phyloP scores from a whole-genome alignment of 2,888 invertebrate species.

The Dromius quadrimaculatus region DNA sequence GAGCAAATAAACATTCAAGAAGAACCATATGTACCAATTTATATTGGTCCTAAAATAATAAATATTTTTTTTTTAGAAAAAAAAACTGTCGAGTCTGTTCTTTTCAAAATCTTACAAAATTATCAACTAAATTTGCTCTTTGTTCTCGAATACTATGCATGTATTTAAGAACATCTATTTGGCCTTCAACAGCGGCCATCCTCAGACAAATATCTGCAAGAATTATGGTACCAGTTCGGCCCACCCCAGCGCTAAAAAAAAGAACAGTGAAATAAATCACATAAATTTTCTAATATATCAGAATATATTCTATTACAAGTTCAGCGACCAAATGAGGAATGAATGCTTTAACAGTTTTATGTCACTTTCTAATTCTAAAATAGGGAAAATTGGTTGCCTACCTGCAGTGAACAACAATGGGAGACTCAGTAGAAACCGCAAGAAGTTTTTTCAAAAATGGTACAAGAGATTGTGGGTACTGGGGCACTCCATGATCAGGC shows the following conservation, averaged over 20 bases:
- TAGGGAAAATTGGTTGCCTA: conserved; percentile 50
- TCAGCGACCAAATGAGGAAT: too few relatives aligned
- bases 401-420: conserved; percentile 71
- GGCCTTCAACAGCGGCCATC: conserved; percentile 60
- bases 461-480: conserved; percentile 63
- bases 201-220: conserved; percentile 67
- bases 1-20: conserved; percentile 60
- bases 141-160: conserved; percentile 54
- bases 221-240: conserved; percentile 70
- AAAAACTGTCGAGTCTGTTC: not conserved
- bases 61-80: conserved; percentile 26
- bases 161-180: conserved; percentile 46
- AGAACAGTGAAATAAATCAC: not conserved
- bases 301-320: too few relatives aligned
- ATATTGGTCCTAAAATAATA: conserved; percentile 60
- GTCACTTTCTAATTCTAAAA: not conserved
- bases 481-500: conserved; percentile 70
- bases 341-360: not conserved
- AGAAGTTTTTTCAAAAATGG: conserved; percentile 63
- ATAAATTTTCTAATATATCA: not conserved
- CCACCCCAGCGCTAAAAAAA: conserved; percentile 68
- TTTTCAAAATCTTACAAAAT: conserved; percentile 39
- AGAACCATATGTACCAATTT: conserved; percentile 61
- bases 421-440: conserved; percentile 62
- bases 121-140: conserved; percentile 56